Percentiles rank a stretch among this genome's conserved stretches.
Conservation (phyloP, 2,888 invertebrate genomes). For the Eumacrocentrus americanus region DNA sequence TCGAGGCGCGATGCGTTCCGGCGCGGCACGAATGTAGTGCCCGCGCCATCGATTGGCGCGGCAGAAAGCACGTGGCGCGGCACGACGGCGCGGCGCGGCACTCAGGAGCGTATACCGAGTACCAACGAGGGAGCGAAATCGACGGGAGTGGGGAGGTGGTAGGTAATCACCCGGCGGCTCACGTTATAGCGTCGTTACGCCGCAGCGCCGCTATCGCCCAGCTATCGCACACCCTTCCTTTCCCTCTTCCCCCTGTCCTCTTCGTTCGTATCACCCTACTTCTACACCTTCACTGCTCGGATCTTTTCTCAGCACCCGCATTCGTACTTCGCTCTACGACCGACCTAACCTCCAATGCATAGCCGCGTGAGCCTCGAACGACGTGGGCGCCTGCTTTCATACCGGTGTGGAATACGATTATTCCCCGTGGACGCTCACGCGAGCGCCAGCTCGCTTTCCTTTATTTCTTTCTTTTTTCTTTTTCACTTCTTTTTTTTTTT, state of each 20-base stretch:
- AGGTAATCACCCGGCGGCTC: constrained; percentile 61
- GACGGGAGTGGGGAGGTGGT: constrained; percentile 48
- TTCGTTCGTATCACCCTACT: constrained; percentile 15
- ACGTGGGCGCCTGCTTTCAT: constrained; percentile 2
- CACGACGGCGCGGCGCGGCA: neutral
- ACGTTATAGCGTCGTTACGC: constrained; percentile 62
- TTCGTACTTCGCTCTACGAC: neutral
- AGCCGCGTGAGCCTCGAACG: constrained; percentile 10
- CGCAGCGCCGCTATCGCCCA: constrained; percentile 56
- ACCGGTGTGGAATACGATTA: constrained; percentile 10
- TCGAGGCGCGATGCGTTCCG: neutral
- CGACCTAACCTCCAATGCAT: constrained; percentile 27
- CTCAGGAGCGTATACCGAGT: constrained; percentile 2
- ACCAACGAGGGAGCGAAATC: constrained; percentile 14
- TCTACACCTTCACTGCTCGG: constrained; percentile 10
- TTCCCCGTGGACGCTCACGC: constrained; percentile 13
- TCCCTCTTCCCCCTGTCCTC: constrained; percentile 25
- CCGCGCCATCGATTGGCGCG: neutral
- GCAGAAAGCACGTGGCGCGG: neutral
- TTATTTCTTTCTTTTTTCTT: neutral
- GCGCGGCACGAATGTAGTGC: neutral
- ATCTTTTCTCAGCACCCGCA: neutral
- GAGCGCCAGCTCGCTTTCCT: neutral
- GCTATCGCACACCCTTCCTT: constrained; percentile 46
- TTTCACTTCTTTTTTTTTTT: neutral